A percentile compares a stretch with the other conserved stretches of the same genome.
phyloP scores from a whole-genome alignment of 2,797 vertebrate genomes.

The Micrastur ruficollis region DNA sequence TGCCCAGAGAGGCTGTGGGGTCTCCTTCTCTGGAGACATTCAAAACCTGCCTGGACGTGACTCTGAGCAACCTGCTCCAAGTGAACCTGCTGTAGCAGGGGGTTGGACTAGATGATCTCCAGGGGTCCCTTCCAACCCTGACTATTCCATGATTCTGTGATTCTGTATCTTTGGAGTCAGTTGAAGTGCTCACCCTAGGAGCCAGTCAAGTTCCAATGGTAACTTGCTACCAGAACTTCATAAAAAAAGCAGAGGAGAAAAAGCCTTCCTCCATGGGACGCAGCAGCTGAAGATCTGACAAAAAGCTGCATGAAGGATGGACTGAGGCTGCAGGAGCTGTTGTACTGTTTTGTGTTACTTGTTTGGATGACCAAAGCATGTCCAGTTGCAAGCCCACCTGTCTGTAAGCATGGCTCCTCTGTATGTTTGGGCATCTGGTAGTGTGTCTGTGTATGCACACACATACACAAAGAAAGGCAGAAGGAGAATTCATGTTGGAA shows the following conservation, averaged over 20 bases:
- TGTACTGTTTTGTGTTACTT: not conserved
- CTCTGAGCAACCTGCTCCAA: too few species aligned
- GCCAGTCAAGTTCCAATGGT: not conserved
- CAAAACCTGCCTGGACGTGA: too few species aligned
- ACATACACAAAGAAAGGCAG: not conserved
- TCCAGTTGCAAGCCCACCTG: not conserved
- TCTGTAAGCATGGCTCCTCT: not conserved
- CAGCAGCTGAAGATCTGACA: not conserved
- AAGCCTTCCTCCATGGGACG: not conserved
- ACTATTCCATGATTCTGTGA: too few species aligned
- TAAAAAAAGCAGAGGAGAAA: not conserved
- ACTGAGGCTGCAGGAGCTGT: not conserved
- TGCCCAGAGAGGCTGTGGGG: too few species aligned
- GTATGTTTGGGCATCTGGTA: not conserved
- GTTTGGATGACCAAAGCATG: not conserved
- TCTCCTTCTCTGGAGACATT: too few species aligned
- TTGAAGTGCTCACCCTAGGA: not conserved
- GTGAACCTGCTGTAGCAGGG: too few species aligned
- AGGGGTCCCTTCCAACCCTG: too few species aligned
- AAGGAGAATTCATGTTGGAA: not conserved
- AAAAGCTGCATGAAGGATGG: not conserved
- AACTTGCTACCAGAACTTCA: not conserved
- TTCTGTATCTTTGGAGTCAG: not conserved
- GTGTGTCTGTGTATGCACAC: fast-evolving
- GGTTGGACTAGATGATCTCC: too few species aligned